These are phyloP conservation scores for Pterostichus niger DNA, from an alignment of 2,888 invertebrate species.

Conservation along the genomic window DNA sequence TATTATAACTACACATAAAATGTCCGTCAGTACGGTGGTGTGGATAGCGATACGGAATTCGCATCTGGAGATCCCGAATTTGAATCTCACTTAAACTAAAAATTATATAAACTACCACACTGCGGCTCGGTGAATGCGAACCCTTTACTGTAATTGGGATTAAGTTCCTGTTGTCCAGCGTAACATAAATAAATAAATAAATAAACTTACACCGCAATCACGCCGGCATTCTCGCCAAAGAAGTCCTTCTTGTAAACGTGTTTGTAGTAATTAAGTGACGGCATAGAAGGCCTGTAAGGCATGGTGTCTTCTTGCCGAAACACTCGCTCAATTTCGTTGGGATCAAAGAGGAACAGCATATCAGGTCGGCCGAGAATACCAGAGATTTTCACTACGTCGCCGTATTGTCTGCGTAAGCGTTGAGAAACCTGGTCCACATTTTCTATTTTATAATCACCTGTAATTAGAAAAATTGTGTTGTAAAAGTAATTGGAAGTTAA, in stretches of 20 bases:
- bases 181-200: not conserved
- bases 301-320: constrained; percentile 84
- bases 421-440: constrained; percentile 84
- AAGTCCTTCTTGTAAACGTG: constrained; percentile 84
- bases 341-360: constrained; percentile 86
- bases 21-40: too few relatives aligned
- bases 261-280: constrained; percentile 86
- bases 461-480: constrained; percentile 68
- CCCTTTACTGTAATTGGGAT: too few relatives aligned
- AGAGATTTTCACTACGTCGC: constrained; percentile 84
- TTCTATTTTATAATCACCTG: constrained; percentile 83
- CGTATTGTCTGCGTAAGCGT: constrained; percentile 81
- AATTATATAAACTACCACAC: too few relatives aligned
- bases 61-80: too few relatives aligned
- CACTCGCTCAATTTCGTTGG: constrained; percentile 84
- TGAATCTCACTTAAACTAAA: too few relatives aligned
- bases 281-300: constrained; percentile 87
- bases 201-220: constrained; percentile 85
- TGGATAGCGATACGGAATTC: too few relatives aligned
- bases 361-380: constrained; percentile 86
- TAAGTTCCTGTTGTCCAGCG: too few relatives aligned
- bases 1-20: too few relatives aligned
- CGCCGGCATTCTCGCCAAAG: constrained; percentile 84
- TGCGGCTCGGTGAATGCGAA: too few relatives aligned
- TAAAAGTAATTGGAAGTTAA: constrained; percentile 1